Conservation (phyloP, 2,113 vertebrate species). For the Apteryx mantelli region DNA sequence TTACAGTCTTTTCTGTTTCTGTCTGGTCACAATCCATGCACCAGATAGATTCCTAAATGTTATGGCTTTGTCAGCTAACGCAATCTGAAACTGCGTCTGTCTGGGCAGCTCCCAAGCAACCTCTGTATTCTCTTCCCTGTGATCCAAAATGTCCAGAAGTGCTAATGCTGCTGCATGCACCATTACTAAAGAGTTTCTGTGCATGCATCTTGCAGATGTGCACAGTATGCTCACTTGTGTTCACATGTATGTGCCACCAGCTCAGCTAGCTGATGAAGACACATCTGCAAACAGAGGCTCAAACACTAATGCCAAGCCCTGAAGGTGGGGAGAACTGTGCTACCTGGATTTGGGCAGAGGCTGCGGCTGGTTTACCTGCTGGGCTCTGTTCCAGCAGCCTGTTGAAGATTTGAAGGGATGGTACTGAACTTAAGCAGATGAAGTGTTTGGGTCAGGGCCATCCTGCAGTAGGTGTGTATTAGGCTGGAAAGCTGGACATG, state of each 20-base stretch:
- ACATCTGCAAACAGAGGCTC: neutral
- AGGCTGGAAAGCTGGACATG: neutral
- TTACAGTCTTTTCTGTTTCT: neutral
- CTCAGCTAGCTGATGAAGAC: neutral
- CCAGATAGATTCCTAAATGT: neutral
- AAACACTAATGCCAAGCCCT: neutral
- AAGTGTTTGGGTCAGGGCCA: neutral
- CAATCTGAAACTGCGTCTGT: neutral
- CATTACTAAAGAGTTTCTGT: neutral
- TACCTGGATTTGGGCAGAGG: neutral
- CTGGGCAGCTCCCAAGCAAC: neutral
- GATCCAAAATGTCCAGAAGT: neutral
- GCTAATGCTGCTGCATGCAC: neutral
- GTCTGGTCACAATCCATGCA: neutral
- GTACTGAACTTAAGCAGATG: neutral
- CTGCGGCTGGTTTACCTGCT: neutral
- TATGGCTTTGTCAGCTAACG: neutral
- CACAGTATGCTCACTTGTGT: neutral
- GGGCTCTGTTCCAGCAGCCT: neutral
- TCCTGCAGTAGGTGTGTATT: neutral
- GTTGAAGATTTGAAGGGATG: neutral
- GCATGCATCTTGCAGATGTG: neutral
- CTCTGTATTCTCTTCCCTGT: neutral
- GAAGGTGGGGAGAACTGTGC: neutral
- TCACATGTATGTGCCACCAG: fast-evolving